phyloP scores from a whole-genome alignment of 2,888 invertebrate species.

The Macrosiphum euphorbiae region DNA sequence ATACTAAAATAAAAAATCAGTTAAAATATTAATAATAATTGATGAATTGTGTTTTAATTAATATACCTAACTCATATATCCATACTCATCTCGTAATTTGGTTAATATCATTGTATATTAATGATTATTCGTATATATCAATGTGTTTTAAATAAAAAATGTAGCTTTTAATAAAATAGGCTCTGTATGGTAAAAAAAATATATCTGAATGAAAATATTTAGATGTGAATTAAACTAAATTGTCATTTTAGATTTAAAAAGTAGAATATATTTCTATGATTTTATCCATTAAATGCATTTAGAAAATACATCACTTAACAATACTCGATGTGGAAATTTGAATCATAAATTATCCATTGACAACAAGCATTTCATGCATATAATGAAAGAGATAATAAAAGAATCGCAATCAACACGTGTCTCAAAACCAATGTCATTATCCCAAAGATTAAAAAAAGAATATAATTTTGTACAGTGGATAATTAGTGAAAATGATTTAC shows the following conservation, averaged over 20 bases:
- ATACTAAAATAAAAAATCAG: not conserved
- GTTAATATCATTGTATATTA: not conserved
- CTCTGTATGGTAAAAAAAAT: not conserved
- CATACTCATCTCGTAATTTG: not conserved
- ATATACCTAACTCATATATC: not conserved
- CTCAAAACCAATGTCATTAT: not conserved
- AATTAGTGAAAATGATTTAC: constrained; percentile 12
- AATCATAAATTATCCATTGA: constrained; percentile 26
- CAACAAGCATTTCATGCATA: not conserved
- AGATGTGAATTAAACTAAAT: not conserved
- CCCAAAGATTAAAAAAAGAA: not conserved
- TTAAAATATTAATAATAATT: not conserved
- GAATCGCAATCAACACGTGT: not conserved
- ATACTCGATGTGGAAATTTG: not conserved
- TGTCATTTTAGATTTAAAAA: not conserved
- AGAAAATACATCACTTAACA: not conserved
- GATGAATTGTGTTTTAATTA: not conserved
- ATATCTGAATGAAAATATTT: not conserved
- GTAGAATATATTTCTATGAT: not conserved
- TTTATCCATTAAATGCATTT: not conserved
- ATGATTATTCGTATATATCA: not conserved
- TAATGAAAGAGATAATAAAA: constrained; percentile 23
- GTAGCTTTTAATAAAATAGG: not conserved
- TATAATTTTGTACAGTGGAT: not conserved
- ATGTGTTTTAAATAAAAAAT: not conserved